These are phyloP conservation scores for Mycogona germanica DNA, from an alignment of 2,888 invertebrate genomes.

Conservation along the genomic window DNA sequence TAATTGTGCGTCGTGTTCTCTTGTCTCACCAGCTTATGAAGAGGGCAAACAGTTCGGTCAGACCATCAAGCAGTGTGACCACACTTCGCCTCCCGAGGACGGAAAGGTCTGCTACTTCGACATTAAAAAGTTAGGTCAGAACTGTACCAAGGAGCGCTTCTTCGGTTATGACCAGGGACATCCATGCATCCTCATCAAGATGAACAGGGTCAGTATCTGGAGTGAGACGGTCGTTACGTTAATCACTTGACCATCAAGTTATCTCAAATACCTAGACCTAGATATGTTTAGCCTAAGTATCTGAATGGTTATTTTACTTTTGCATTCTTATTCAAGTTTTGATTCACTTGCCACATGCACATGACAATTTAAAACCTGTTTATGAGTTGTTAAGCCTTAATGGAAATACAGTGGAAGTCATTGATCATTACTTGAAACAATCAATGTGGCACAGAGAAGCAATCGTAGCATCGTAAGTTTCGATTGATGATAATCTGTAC, in stretches of 20 bases:
- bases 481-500: too few relatives aligned
- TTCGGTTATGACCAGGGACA: conserved; percentile 75
- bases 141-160: conserved; percentile 58
- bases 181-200: conserved; percentile 92
- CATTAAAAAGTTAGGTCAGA: conserved; percentile 47
- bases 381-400: background rate
- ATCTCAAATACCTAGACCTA: background rate
- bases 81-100: conserved; percentile 45
- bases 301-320: background rate
- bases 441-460: too few relatives aligned
- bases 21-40: conserved; percentile 29
- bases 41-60: conserved; percentile 29
- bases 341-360: background rate
- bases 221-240: background rate
- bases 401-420: too few relatives aligned
- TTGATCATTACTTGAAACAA: too few relatives aligned
- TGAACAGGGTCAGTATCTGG: conserved; percentile 67
- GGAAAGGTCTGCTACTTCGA: conserved; percentile 75
- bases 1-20: background rate
- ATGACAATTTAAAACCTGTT: background rate
- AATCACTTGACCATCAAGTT: background rate
- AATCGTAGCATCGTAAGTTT: too few relatives aligned
- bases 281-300: background rate
- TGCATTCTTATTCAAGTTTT: background rate
- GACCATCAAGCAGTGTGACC: conserved; percentile 43